phyloP scores from a whole-genome alignment of 2,888 invertebrate genomes.

The Andrena fulva region DNA sequence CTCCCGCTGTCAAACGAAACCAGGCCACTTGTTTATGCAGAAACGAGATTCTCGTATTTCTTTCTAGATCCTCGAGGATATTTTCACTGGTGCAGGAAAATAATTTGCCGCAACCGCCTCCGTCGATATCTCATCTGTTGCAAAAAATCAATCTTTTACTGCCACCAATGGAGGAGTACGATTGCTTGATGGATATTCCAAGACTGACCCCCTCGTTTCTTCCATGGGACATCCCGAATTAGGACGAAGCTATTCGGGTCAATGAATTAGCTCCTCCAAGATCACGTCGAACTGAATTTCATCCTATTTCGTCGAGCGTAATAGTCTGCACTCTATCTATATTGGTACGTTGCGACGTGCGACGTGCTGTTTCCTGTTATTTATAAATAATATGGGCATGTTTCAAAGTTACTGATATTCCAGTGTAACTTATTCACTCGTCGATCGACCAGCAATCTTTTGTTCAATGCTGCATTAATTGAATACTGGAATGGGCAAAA shows the following conservation, averaged over 20 bases:
- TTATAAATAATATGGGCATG: background rate
- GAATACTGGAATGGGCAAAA: no score
- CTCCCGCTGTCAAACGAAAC: background rate
- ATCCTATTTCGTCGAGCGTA: slow-evolving; percentile 35
- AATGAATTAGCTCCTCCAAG: slow-evolving; percentile 54
- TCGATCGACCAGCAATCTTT: background rate
- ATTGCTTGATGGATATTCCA: slow-evolving; percentile 38
- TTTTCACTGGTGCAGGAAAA: background rate
- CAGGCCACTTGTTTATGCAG: background rate
- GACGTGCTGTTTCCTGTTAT: slow-evolving; percentile 3
- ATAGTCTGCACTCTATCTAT: slow-evolving; percentile 29
- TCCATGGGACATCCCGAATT: slow-evolving; percentile 56
- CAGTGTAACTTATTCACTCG: no score
- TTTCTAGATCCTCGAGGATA: background rate
- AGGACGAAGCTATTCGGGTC: slow-evolving; percentile 57
- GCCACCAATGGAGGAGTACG: slow-evolving; percentile 1
- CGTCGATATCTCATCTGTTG: background rate
- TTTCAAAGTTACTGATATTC: background rate
- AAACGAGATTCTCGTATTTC: slow-evolving; percentile 1
- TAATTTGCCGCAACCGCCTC: no score
- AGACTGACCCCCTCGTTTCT: slow-evolving; percentile 54
- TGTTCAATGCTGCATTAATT: no score
- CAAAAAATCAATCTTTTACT: slow-evolving; percentile 18
- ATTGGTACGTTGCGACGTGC: slow-evolving; percentile 6
- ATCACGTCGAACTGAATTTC: slow-evolving; percentile 56